Evolutionary conservation across 2,113 vertebrate genomes (phyloP), one percentile per base, ranked within the genome.

Genomic region (Collichthys lucidus): DNA sequence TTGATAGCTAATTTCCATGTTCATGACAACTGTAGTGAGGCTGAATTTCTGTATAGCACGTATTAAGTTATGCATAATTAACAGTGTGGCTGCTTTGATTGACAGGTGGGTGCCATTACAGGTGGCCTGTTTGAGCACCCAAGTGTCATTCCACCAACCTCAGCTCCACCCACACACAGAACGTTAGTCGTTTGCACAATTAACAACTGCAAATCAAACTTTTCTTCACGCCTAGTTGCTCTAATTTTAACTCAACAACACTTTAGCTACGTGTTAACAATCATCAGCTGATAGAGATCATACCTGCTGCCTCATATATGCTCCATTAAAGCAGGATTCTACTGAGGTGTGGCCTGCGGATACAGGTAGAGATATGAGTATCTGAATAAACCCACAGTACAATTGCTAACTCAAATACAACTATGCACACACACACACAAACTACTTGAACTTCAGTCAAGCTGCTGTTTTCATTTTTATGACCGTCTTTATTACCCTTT

Each of bases 251-350:
- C 56, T 26, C 11, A 1, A 10, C 10, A n/a, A 29, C 50, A 72
- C 22, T 31, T 57, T 42, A 52, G 40, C 59, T 8, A 0, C 17
- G 29, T 46, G 20, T n/a, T 59, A 42, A 44, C 60, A 20, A 19
- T n/a, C 19, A 16, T 35, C 42, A 60, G 17, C 55, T 50, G 24
- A 56, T 11, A 31, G 20, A 31, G 24, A 15, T 52, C 44, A n/a
- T 15, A 74, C 63, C 29, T 10, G 40, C 64, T 55, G 57, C 52
- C 68, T 57, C 53, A 76, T 2, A 35, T 6, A 35, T 66, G 64
- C 31, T 70, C 47, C 35, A 20, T 22, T 61, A 6, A 19, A 68
- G 24, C 46, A 35, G 44, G 65, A 40, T 62, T 65, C 26, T 24
- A 53, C 4, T n/a, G 29, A 15, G 50, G 15, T 35, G 22, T 22